These are phyloP conservation scores for Venturia canescens DNA, from an alignment of 1,140 invertebrate genomes.

Conservation along the genomic window DNA sequence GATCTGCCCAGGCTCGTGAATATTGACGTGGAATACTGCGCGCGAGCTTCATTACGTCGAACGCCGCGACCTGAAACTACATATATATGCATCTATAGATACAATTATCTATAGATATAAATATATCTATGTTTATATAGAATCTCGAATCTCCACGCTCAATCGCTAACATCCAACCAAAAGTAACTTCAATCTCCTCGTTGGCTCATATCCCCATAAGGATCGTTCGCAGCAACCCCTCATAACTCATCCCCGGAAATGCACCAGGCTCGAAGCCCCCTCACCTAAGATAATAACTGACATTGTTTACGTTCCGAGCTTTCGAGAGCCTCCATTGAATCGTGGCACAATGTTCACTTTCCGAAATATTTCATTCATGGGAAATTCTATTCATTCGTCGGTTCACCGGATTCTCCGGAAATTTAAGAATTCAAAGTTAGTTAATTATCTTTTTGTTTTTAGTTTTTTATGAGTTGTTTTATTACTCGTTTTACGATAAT, in stretches of 20 bases:
- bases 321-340: conserved; percentile 3
- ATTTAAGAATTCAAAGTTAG: too few species aligned
- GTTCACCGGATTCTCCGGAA: too few species aligned
- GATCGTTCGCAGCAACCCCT: conserved; percentile 40
- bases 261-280: background rate
- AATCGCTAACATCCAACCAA: conserved; percentile 57
- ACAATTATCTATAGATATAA: background rate
- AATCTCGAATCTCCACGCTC: conserved; percentile 65
- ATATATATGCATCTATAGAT: too few species aligned
- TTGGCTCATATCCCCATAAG: too few species aligned
- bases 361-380: too few species aligned
- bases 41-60: conserved; percentile 60
- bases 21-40: conserved; percentile 53
- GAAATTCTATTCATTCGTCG: too few species aligned
- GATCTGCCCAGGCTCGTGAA: conserved; percentile 30
- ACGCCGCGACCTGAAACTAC: too few species aligned
- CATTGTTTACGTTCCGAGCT: conserved; percentile 51
- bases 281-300: conserved; percentile 56
- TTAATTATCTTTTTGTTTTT: too few species aligned
- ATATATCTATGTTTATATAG: background rate
- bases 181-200: background rate
- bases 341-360: background rate
- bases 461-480: too few species aligned
- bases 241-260: background rate
- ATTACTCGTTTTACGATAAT: too few species aligned